Conservation (phyloP, 2,113 vertebrate species). For the mouse (Mus musculus) region GRCm39 chr1:88599001-88599500, state of each 20-base stretch:
- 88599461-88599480: background rate
- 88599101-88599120: background rate
- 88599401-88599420: background rate
- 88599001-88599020: background rate
- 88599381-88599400: fast-evolving
- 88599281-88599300: too few species aligned
- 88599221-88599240: background rate
- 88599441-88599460: background rate
- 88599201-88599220: background rate
- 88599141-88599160: background rate
- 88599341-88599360: too few species aligned
- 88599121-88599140: background rate
- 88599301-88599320: background rate
- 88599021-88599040: background rate
- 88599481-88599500: background rate
- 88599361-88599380: fast-evolving
- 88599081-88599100: background rate
- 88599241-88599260: background rate
- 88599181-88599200: background rate
- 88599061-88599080: background rate
- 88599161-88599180: background rate
- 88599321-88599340: background rate
- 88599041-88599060: background rate
- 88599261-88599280: background rate
- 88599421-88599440: background rate